phyloP scores from a whole-genome alignment of 2,888 invertebrate species.

The Nesidiocoris tenuis region DNA sequence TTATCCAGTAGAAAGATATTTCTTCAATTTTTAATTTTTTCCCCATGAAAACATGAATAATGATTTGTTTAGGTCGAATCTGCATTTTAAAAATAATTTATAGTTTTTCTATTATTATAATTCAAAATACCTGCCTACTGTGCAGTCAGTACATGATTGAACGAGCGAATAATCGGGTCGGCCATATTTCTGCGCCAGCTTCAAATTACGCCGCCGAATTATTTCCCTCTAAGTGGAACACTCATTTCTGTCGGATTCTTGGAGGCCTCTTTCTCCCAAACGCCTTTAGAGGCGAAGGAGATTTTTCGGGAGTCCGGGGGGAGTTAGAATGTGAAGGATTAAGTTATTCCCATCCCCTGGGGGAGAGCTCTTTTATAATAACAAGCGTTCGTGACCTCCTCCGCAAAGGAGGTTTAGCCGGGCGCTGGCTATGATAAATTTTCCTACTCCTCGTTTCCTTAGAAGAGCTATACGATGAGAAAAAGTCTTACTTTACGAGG shows the following conservation, averaged over 20 bases:
- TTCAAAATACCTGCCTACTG: too few relatives aligned
- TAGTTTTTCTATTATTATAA: too few relatives aligned
- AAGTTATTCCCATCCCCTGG: constrained; percentile 9
- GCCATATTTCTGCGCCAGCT: too few relatives aligned
- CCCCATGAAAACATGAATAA: too few relatives aligned
- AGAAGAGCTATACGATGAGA: constrained; percentile 1
- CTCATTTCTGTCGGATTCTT: background rate
- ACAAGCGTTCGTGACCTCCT: constrained; percentile 16
- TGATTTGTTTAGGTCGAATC: too few relatives aligned
- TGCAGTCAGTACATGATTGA: too few relatives aligned
- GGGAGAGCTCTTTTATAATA: constrained; percentile 11
- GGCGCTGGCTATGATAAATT: constrained; percentile 1
- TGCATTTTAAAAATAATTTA: too few relatives aligned
- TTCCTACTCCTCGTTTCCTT: background rate
- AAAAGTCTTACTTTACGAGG: constrained; percentile 7
- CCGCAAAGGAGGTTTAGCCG: background rate
- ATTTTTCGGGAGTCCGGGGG: background rate
- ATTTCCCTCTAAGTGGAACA: too few relatives aligned
- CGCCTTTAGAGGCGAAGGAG: background rate
- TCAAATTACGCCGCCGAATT: too few relatives aligned
- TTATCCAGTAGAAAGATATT: too few relatives aligned
- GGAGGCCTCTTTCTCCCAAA: background rate
- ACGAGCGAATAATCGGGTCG: too few relatives aligned
- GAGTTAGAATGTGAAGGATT: constrained; percentile 3
- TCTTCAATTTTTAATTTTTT: too few relatives aligned